Evolutionary conservation across 2,113 vertebrate genomes (phyloP), one percentile per base, ranked within the genome.

Genomic region (Glaucidium brasilianum): DNA sequence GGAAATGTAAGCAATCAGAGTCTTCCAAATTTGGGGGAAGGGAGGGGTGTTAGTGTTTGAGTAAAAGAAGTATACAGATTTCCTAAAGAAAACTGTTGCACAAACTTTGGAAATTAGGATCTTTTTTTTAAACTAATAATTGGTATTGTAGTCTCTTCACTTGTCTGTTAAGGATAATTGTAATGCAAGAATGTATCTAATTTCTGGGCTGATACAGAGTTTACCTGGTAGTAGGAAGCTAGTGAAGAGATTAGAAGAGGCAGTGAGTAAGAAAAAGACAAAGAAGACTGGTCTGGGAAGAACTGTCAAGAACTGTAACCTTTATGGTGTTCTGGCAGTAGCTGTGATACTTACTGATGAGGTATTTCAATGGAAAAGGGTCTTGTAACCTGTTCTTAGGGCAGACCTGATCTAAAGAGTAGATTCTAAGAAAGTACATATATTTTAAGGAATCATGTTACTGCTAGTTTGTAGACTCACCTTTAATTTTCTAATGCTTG

Each of bases 1-100:
- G 85, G 68, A 93, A 92, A 93, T 52, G 82, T 83, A 88, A 96
- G 78, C 96, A 88, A 43, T 76, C 23, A 35, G 32, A n/a, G 21
- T n/a, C 47, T 90, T 95, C 79, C 56, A 71, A 16, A 75, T 66
- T 0, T 84, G 73, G 35, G n/a, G 27, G 37, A 67, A 68, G 37
- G 45, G 47, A 6, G 21, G 52, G 45, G 5, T 74, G 30, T 63
- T 89, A 55, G 37, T 35, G 6, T 72, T 12, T 49, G 53, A 37
- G 43, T 64, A 34, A 37, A 43, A 63, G 23, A 30, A 56, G 18
- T 39, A 17, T 11, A 27, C 21, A 45, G 12, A 41, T 88, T 58
- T 41, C 9, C 55, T 76, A 20, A 47, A 80, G 64, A 79, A 75
- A 81, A 58, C 30, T 58, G 7, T 59, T 74, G 12, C 35, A 56